Evolutionary conservation across 2,888 invertebrate genomes (phyloP).

Genomic region (Catocala sponsa): DNA sequence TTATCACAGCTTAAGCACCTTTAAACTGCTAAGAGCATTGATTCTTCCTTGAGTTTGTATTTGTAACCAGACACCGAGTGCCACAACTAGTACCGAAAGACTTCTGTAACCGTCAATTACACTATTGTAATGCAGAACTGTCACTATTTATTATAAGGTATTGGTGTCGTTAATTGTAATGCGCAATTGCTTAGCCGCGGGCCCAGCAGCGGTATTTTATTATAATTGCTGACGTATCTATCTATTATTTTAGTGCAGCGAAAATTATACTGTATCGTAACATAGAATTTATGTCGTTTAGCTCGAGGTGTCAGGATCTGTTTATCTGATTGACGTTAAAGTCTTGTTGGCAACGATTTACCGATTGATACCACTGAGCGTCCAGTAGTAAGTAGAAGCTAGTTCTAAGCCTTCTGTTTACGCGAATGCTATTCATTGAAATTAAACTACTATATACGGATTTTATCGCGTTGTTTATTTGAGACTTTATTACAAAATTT

Average conservation of each 20-base stretch:
- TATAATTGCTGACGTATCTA: conserved; percentile 16
- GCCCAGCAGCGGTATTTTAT: conserved; percentile 7
- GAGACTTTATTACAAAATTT: too few species aligned
- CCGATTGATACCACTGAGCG: too few species aligned
- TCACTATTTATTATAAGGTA: conserved; percentile 18
- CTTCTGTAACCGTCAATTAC: neutral
- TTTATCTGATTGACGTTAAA: neutral
- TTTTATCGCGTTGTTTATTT: too few species aligned
- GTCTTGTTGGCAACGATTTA: too few species aligned
- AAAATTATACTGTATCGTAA: conserved; percentile 9
- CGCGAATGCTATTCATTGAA: too few species aligned
- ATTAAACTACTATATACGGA: too few species aligned
- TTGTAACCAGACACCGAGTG: neutral
- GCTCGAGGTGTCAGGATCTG: neutral
- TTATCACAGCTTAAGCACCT: too few species aligned
- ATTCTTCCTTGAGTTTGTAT: neutral
- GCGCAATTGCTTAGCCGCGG: conserved; percentile 7
- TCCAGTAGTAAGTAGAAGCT: too few species aligned
- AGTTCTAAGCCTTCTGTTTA: too few species aligned
- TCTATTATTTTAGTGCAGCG: conserved; percentile 12
- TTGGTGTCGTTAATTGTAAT: conserved; percentile 17
- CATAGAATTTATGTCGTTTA: conserved; percentile 4
- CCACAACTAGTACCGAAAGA: neutral
- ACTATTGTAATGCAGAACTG: conserved; percentile 8
- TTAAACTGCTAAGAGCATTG: too few species aligned